Percentiles rank a stretch among this genome's conserved stretches.
These are phyloP conservation scores for Manduca sexta DNA, from an alignment of 1,140 invertebrate species.

Conservation along the genomic window DNA sequence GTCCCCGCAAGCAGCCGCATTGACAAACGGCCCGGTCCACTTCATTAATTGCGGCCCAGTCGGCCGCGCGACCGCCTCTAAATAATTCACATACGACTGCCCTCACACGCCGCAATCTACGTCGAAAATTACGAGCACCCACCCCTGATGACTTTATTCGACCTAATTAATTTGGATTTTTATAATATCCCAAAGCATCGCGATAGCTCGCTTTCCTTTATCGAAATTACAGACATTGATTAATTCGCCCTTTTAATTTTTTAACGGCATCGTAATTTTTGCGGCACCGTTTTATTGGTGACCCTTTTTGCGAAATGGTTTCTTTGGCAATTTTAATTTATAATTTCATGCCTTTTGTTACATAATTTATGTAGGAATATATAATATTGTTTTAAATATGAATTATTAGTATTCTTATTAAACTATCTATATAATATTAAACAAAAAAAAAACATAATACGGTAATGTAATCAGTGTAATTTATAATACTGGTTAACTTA, in stretches of 20 bases:
- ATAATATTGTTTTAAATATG: too few species aligned
- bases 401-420: too few species aligned
- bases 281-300: background rate
- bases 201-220: slow-evolving; percentile 10
- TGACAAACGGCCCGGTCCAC: slow-evolving; percentile 60
- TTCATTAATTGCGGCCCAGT: slow-evolving; percentile 65
- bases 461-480: too few species aligned
- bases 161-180: slow-evolving; percentile 26
- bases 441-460: too few species aligned
- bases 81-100: slow-evolving; percentile 62
- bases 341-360: too few species aligned
- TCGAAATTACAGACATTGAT: slow-evolving; percentile 17
- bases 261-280: too few species aligned
- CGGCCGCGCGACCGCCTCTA: slow-evolving; percentile 47
- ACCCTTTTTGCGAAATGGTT: background rate
- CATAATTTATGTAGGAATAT: too few species aligned
- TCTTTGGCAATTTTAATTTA: background rate
- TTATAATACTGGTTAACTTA: too few species aligned
- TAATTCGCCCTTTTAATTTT: slow-evolving; percentile 4
- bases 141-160: slow-evolving; percentile 20
- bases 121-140: slow-evolving; percentile 26
- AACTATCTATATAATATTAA: too few species aligned
- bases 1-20: slow-evolving; percentile 22
- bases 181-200: slow-evolving; percentile 11
- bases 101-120: slow-evolving; percentile 32